Base-by-base conservation (phyloP, 2,113 vertebrate genomes). In the Scomber japonicus region DNA sequence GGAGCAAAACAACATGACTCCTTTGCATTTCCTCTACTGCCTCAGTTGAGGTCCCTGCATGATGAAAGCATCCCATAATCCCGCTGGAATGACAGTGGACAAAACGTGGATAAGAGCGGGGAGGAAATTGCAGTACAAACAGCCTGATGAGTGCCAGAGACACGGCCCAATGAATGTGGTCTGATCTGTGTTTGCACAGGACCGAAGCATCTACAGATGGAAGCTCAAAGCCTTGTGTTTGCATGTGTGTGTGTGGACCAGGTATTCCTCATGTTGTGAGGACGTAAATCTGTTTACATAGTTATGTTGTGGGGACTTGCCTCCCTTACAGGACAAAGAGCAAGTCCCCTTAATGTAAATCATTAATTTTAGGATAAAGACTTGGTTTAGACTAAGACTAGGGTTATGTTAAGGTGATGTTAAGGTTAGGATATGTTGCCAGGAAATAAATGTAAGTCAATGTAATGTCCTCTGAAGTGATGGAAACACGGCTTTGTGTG, bases 121-220 rank as follows among this genome's bases (percentile, higher is more conserved):
- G 89, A 91, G 92, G 91, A 94, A 94, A 94, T 92, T 93, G 92
- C 93, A 92, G 93, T 91, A 92, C 92, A 93, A 94, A 91, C 90
- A 89, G 89, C 85, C 75, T 84, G 91, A 92, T 92, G 92, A 93
- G 93, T 92, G 91, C 89, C 80, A 89, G 86, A 91, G 86, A 91
- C 89, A 91, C 70, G 84, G 88, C 87, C 87, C 91, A 85, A 84
- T 88, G 91, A 90, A 88, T 80, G 71, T 75, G 89, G 84, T 90
- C 81, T 90, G 90, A 88, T 90, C 88, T 85, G 82, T 94, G 92
- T 94, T 92, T 93, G 92, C 88, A 89, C 91, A 92, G 91, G 78
- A 88, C 89, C 79, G 62, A 84, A 90, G 88, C 85, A 88, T 27
- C 24, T 82, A 83, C 86, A 92, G 87, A 81, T 87, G 88, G 90